Evolutionary conservation across 1,140 invertebrate species (phyloP).

Genomic region (Nebria ingens): DNA sequence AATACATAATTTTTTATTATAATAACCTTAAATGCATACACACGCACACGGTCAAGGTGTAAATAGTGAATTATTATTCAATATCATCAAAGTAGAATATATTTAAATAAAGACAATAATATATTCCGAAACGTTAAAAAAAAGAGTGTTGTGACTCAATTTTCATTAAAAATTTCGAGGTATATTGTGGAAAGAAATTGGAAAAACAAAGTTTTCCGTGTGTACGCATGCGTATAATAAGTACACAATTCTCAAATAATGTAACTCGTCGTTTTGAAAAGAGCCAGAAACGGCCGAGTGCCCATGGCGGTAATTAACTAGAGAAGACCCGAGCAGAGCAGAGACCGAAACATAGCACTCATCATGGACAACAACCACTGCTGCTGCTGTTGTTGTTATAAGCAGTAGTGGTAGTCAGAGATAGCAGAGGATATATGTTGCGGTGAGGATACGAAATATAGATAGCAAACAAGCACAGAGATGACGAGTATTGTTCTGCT

Average conservation of each 20-base stretch:
- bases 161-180: slow-evolving; percentile 1
- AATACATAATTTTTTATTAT: no score
- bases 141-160: not conserved
- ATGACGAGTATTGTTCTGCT: not conserved
- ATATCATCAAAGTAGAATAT: not conserved
- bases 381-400: not conserved
- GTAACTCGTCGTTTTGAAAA: slow-evolving; percentile 2
- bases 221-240: slow-evolving; percentile 3
- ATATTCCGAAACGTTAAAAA: no score
- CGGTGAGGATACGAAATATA: not conserved
- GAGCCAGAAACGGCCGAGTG: slow-evolving; percentile 1
- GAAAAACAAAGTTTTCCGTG: slow-evolving; percentile 6
- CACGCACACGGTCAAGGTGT: no score
- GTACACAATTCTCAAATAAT: slow-evolving; percentile 7
- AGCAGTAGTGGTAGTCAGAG: not conserved
- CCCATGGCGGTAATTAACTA: slow-evolving; percentile 6
- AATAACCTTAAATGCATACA: no score
- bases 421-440: no score
- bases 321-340: not conserved
- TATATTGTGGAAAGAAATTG: slow-evolving; percentile 3
- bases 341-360: no score
- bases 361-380: no score
- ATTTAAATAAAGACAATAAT: no score
- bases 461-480: no score
- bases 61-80: not conserved